Conservation (phyloP, 2,888 invertebrate genomes). For the Luperina testacea region DNA sequence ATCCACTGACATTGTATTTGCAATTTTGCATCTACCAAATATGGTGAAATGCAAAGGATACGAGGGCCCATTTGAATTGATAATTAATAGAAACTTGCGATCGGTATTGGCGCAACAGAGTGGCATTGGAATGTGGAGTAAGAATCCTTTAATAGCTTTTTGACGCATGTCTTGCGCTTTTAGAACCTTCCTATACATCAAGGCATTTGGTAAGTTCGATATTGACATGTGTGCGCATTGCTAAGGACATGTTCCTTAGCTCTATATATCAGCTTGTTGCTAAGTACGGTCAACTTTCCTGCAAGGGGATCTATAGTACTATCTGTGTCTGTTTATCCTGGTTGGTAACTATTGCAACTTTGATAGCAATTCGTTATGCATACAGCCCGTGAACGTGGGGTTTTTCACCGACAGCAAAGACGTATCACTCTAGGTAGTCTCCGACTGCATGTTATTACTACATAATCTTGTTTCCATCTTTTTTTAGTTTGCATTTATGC, state of each 20-base stretch:
- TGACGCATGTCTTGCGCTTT: conserved; percentile 21
- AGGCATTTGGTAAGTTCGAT: conserved; percentile 12
- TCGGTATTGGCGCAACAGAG: conserved; percentile 43
- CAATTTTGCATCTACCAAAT: conserved; percentile 25
- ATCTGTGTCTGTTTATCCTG: not conserved
- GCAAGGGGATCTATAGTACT: not conserved
- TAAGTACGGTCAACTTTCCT: not conserved
- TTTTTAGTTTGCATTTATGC: not conserved
- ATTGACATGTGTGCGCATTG: not conserved
- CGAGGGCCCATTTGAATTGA: conserved; percentile 47
- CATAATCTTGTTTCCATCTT: not conserved
- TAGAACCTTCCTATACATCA: not conserved
- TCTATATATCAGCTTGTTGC: not conserved
- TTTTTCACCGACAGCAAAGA: not conserved
- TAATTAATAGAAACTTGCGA: conserved; percentile 60
- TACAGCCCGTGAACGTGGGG: not conserved
- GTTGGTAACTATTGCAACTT: not conserved
- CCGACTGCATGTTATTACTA: not conserved
- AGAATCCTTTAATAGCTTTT: conserved; percentile 44
- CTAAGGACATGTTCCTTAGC: not conserved
- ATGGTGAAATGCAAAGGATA: conserved; percentile 59
- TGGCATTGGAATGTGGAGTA: conserved; percentile 41
- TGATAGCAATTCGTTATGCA: not conserved
- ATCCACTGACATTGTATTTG: conserved; percentile 32
- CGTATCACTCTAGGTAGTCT: not conserved